Percentiles rank a stretch among this genome's conserved stretches.
Evolutionary conservation across 1,140 invertebrate species (phyloP).

Genomic region (Calephelis virginiensis): DNA sequence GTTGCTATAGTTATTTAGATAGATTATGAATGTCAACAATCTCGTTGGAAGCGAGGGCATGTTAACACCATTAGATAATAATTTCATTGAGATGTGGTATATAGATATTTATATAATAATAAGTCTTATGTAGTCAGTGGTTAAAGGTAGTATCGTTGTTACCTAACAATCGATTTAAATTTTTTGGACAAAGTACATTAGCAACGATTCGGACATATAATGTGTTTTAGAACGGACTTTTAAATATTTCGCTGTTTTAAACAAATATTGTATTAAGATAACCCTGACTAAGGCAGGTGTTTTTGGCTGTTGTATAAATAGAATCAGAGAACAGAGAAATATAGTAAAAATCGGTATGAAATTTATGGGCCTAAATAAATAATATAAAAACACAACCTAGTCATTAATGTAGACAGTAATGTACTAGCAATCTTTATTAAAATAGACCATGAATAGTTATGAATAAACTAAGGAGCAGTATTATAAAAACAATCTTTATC

Average conservation of each 20-base stretch:
- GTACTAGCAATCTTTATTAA: too few relatives aligned
- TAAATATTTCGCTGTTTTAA: constrained; percentile 48
- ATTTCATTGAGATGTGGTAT: constrained; percentile 62
- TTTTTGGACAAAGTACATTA: constrained; percentile 37
- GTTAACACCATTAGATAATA: constrained; percentile 56
- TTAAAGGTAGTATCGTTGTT: constrained; percentile 72
- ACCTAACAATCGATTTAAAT: constrained; percentile 46
- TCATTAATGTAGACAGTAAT: too few relatives aligned
- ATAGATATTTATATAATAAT: constrained; percentile 67
- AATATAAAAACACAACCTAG: too few relatives aligned
- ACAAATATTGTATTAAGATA: constrained; percentile 40
- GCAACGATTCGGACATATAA: constrained; percentile 43
- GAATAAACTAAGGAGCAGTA: too few relatives aligned
- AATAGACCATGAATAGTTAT: too few relatives aligned
- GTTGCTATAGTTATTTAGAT: constrained; percentile 6
- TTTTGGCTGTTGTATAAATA: constrained; percentile 58
- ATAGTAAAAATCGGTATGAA: too few relatives aligned
- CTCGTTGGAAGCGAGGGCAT: constrained; percentile 51
- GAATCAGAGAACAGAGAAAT: too few relatives aligned
- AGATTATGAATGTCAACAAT: constrained; percentile 28
- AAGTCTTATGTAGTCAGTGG: constrained; percentile 72
- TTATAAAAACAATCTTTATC: too few relatives aligned
- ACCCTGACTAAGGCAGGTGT: constrained; percentile 37
- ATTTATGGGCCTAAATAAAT: too few relatives aligned
- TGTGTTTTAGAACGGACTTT: constrained; percentile 43